Base-by-base conservation (phyloP, 2,888 invertebrate species). In the Stenodema calcarata region DNA sequence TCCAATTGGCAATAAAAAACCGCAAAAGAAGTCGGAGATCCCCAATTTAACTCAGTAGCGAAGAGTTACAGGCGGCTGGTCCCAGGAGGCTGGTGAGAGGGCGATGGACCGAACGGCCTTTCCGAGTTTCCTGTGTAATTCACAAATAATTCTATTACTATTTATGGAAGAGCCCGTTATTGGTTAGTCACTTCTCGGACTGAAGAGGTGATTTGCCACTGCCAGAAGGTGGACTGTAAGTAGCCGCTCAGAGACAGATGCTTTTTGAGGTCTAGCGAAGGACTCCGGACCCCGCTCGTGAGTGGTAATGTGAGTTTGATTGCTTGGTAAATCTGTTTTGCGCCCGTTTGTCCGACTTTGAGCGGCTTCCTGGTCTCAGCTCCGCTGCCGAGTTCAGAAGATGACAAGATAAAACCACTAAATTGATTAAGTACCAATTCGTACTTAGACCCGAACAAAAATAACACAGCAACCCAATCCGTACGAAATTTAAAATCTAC, bases 91-190 rank as follows among this genome's bases (percentile, higher is more conserved):
- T 73, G 73, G 35, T 73, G 73, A 35, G 41, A 41, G 73, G 73
- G 73, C 41, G 30, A 73, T 73, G 30, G 62, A 62, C 62, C 62
- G 18, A 18, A 27, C 28, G 73, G 73, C 73, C 30, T 41, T 35
- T 30, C 35, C 16, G 41, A 41, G 41, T 73, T 73, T 73, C 73
- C 73, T 73, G 41, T 41, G 73, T 73, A 73, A 73, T 73, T 73
- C 73, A 73, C 73, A 73, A 73, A 73, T 73, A 73, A 73, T 73
- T 73, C 73, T 73, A 73, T 73, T 73, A 30, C 73, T 73, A 73
- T 73, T 23, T 62, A 62, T 62, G 62, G 62, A 23, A 62, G 62
- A 6, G 23, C 11, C 62, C 62, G 62, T 62, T 62, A 62, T 62
- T 62, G 62, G 62, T 23, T 62, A 62, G 62, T 62, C 62, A 62